Percentiles rank a stretch among this genome's conserved stretches.
These are phyloP conservation scores for Eristalis intricaria DNA, from an alignment of 2,888 invertebrate species.

Conservation along the genomic window DNA sequence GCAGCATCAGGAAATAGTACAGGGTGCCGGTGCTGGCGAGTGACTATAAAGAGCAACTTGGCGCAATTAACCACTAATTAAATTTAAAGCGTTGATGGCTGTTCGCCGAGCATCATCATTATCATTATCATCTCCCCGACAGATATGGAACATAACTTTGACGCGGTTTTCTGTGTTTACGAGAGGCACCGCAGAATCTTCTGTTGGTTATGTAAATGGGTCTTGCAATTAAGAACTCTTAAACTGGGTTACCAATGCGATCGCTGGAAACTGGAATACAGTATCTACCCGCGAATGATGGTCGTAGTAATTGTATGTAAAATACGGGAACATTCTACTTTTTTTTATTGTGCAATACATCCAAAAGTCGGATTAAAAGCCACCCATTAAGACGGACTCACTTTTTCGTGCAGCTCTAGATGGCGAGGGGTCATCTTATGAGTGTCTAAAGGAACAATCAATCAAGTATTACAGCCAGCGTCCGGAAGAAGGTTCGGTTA, in stretches of 20 bases:
- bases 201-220: neutral
- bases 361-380: neutral
- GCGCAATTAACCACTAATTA: slow-evolving; percentile 25
- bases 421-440: neutral
- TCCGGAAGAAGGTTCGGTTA: neutral
- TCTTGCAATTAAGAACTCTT: neutral
- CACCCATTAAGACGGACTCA: neutral
- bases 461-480: neutral
- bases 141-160: slow-evolving; percentile 13
- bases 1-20: neutral
- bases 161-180: neutral
- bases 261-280: neutral
- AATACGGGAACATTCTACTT: neutral
- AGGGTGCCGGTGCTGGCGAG: neutral
- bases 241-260: slow-evolving; percentile 15
- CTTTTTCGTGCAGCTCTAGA: neutral
- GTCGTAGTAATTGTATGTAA: slow-evolving; percentile 3
- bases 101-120: neutral
- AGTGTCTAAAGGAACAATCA: neutral
- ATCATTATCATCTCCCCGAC: neutral
- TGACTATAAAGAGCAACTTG: neutral
- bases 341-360: neutral
- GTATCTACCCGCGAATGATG: neutral
- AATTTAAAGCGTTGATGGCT: neutral
- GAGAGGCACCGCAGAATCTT: neutral